Evolutionary conservation across 2,888 invertebrate genomes (phyloP).

Genomic region (Acanthoscelides obtectus): DNA sequence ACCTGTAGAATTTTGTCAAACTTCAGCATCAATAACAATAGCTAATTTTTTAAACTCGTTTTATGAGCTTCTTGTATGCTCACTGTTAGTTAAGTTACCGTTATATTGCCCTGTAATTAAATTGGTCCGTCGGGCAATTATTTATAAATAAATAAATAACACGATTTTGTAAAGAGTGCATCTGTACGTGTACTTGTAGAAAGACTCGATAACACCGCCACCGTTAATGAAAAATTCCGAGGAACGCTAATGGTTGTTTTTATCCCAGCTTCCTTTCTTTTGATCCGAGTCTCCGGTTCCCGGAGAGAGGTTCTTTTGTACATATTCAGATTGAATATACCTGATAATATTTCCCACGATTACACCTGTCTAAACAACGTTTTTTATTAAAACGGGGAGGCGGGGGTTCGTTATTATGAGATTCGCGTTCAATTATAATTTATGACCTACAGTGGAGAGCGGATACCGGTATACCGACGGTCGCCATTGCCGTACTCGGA

Average conservation of each 20-base stretch:
- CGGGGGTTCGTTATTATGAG: background rate
- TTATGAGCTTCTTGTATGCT: too few relatives aligned
- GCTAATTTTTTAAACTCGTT: too few relatives aligned
- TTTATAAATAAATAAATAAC: too few relatives aligned
- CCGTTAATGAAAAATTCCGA: too few relatives aligned
- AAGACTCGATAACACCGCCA: too few relatives aligned
- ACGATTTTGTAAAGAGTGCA: too few relatives aligned
- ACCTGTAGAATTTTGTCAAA: too few relatives aligned
- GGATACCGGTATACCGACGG: background rate
- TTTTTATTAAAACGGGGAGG: background rate
- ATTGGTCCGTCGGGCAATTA: too few relatives aligned
- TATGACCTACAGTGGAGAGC: background rate
- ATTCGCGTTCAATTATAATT: background rate
- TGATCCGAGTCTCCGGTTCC: background rate
- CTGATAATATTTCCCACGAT: background rate
- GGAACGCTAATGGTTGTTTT: background rate
- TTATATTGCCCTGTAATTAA: too few relatives aligned
- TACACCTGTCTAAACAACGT: background rate
- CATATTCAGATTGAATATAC: background rate
- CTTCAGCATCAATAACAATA: too few relatives aligned
- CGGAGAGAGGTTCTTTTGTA: background rate
- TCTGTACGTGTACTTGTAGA: too few relatives aligned
- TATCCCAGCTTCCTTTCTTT: background rate
- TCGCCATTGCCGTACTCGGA: background rate
- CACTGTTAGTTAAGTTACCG: too few relatives aligned